Evolutionary conservation across 2,888 invertebrate species (phyloP), one percentile per base, ranked within the genome.

Genomic region (Sussaba pulchella): DNA sequence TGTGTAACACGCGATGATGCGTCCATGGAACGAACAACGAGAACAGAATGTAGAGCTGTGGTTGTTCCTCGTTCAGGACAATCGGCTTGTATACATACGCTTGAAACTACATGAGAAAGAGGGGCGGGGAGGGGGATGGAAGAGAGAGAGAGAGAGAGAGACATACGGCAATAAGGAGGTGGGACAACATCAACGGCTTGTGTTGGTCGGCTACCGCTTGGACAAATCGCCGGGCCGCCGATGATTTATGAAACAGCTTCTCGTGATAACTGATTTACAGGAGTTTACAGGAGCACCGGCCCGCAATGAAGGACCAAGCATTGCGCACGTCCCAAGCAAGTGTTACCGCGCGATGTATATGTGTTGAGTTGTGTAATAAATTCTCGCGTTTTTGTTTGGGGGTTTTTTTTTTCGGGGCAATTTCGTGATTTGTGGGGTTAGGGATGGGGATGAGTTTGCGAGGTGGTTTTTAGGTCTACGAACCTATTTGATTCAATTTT

Each of bases 181-280:
- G 8, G 14, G 12, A 10, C 50, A 41, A 12, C 39, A 12, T 31
- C 64, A 64, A 47, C 19, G 41, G 57, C 57, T 31, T 54, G 6
- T 31, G 31, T 31, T 31, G 57, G 57, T 57, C 3, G 36, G 45
- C 31, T 12, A 14, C 31, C 70, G 57, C 26, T 12, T 43, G 43
- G 70, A 70, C 70, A 70, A 70, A 70, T 70, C 57, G 70, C 31
- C 17, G 57, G 43, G 57, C 26, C 43, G 12, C 26, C 57, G 19
- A 70, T 70, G 70, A 70, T 70, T 70, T 70, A 70, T 57, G 43
- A 43, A 43, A 9, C 26, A 31, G 43, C 45, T 70, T 57, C 31
- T 10, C 57, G 70, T 31, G 70, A 70, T 70, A 70, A 57, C 45
- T 43, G 70, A 57, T 70, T 43, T 31, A 70, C 54, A 26, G 43